Conservation (phyloP, 1,140 invertebrate genomes). For the Drosophila lacertosa region DNA sequence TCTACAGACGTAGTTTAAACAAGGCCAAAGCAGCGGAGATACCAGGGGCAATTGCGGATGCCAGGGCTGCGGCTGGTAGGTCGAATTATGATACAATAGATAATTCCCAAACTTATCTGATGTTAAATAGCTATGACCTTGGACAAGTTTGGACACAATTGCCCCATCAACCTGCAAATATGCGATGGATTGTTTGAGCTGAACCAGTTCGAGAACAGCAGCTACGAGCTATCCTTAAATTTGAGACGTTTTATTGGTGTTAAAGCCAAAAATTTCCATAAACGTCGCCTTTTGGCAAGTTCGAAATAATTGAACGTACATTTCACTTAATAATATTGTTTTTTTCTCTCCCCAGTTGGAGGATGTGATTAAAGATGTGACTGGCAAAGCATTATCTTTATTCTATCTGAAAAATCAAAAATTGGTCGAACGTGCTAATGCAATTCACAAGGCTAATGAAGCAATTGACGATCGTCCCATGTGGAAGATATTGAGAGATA, state of each 20-base stretch:
- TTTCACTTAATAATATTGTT: not conserved
- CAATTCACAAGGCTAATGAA: conserved; percentile 30
- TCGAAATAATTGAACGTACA: not conserved
- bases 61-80: conserved; percentile 43
- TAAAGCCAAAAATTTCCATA: conserved; percentile 54
- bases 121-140: conserved; percentile 30
- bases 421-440: conserved; percentile 33
- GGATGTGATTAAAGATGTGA: conserved; percentile 62
- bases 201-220: conserved; percentile 68
- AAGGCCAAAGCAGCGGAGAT: conserved; percentile 52
- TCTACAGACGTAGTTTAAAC: conserved; percentile 62
- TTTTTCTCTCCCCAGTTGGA: conserved; percentile 53
- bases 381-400: conserved; percentile 43
- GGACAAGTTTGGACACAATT: conserved; percentile 4
- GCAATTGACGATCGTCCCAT: conserved; percentile 57
- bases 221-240: conserved; percentile 52
- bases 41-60: conserved; percentile 59
- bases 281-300: conserved; percentile 56
- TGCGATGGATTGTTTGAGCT: conserved; percentile 71
- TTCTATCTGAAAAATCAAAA: conserved; percentile 61
- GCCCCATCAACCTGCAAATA: conserved; percentile 59
- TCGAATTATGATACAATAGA: not conserved
- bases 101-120: not conserved
- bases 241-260: conserved; percentile 52
- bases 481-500: conserved; percentile 73